Percentiles rank a stretch among this genome's conserved stretches.
Conservation (phyloP, 2,113 vertebrate genomes). For the Crocuta crocuta region DNA sequence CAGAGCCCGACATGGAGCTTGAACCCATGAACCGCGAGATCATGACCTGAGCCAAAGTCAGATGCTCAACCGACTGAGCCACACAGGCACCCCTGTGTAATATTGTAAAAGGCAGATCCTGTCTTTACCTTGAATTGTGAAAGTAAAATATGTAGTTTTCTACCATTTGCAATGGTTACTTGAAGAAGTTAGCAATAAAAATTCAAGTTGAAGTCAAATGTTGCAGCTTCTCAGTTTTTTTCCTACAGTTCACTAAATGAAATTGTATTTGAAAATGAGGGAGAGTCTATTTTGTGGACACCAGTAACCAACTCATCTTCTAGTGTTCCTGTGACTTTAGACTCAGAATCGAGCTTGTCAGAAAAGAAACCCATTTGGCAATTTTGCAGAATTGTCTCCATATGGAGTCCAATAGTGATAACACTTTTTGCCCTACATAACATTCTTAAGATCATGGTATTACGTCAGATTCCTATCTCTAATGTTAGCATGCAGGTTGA, state of each 20-base stretch:
- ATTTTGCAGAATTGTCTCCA: conserved; percentile 31
- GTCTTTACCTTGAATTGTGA: neutral
- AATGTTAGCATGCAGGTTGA: neutral
- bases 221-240: neutral
- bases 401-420: neutral
- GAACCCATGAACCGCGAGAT: too few species aligned
- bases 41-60: too few species aligned
- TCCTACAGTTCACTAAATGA: conserved; percentile 13
- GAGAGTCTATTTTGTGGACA: neutral
- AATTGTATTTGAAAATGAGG: neutral
- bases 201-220: neutral
- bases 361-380: neutral
- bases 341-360: neutral
- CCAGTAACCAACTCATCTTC: neutral
- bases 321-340: neutral
- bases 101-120: neutral
- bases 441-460: neutral
- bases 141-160: neutral
- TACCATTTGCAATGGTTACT: neutral
- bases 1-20: too few species aligned
- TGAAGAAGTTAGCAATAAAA: conserved; percentile 36
- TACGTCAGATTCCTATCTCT: neutral
- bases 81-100: too few species aligned
- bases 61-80: too few species aligned
- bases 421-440: neutral